Percentiles rank a stretch among this genome's conserved stretches.
Evolutionary conservation across 2,888 invertebrate species (phyloP).

Genomic region (Mylabris sibirica): DNA sequence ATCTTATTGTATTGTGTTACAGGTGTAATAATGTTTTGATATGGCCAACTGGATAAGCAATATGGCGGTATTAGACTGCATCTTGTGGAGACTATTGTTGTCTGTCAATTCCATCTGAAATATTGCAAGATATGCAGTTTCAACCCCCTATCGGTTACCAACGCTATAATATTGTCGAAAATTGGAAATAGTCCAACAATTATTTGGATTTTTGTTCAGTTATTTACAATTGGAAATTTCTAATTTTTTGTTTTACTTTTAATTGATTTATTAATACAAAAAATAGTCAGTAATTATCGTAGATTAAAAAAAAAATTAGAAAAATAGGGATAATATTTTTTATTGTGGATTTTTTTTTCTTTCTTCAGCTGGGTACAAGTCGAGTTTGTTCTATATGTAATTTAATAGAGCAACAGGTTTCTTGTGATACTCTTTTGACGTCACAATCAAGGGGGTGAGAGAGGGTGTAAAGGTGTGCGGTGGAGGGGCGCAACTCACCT

Average conservation of each 20-base stretch:
- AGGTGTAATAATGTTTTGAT: constrained; percentile 15
- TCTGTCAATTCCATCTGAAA: constrained; percentile 57
- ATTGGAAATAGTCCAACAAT: neutral
- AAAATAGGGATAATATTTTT: neutral
- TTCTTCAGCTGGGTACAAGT: neutral
- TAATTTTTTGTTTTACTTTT: no score
- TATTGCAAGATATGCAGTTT: constrained; percentile 58
- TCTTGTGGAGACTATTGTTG: constrained; percentile 57
- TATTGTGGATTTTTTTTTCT: neutral
- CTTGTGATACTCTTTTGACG: constrained; percentile 51
- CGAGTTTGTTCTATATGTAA: constrained; percentile 43
- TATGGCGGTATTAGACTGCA: constrained; percentile 58
- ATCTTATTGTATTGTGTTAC: constrained; percentile 44
- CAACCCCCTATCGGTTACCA: constrained; percentile 20
- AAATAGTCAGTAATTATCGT: no score
- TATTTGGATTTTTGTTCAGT: neutral
- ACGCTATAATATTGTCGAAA: neutral
- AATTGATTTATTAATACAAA: no score
- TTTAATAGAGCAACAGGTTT: constrained; percentile 58
- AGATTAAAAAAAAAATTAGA: no score
- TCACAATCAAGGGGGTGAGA: constrained; percentile 44
- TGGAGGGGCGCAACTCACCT: constrained; percentile 40
- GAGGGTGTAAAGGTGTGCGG: constrained; percentile 39
- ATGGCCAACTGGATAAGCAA: constrained; percentile 48
- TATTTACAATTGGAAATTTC: neutral